Percentiles rank a stretch among this genome's conserved stretches.
Evolutionary conservation across 2,113 vertebrate species (phyloP).

Genomic region (Amazona guildingii): DNA sequence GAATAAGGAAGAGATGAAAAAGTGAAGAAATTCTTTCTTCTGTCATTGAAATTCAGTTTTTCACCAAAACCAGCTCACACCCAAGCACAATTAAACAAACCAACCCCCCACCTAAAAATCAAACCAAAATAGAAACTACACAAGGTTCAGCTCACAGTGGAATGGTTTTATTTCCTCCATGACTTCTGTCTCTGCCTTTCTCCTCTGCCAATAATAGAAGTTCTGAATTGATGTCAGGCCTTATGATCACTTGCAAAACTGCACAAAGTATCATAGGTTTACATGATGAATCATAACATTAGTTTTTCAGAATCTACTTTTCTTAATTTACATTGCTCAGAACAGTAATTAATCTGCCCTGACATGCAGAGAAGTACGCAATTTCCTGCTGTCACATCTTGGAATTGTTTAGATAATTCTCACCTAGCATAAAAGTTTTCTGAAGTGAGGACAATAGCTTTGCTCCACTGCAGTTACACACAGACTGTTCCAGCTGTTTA

Average conservation of each 20-base stretch:
- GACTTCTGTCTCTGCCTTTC: neutral
- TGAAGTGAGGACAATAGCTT: neutral
- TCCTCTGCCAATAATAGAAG: neutral
- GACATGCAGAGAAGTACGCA: neutral
- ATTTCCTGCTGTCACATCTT: neutral
- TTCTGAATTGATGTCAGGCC: neutral
- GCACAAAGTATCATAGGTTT: neutral
- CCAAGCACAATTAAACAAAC: neutral
- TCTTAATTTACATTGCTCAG: neutral
- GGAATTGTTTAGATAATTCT: neutral
- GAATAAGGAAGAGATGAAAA: neutral
- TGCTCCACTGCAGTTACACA: neutral
- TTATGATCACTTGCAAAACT: neutral
- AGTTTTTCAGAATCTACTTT: neutral
- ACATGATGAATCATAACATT: neutral
- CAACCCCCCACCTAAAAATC: accelerated
- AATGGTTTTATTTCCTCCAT: neutral
- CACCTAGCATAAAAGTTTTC: neutral
- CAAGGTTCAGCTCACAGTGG: neutral
- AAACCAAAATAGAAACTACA: neutral
- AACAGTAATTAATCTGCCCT: neutral
- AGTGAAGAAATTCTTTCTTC: neutral
- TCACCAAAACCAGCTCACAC: neutral
- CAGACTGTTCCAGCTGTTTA: neutral
- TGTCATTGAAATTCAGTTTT: neutral